phyloP scores from a whole-genome alignment of 92 coral and sea anemone genomes.

The Heliopora coerulea region DNA sequence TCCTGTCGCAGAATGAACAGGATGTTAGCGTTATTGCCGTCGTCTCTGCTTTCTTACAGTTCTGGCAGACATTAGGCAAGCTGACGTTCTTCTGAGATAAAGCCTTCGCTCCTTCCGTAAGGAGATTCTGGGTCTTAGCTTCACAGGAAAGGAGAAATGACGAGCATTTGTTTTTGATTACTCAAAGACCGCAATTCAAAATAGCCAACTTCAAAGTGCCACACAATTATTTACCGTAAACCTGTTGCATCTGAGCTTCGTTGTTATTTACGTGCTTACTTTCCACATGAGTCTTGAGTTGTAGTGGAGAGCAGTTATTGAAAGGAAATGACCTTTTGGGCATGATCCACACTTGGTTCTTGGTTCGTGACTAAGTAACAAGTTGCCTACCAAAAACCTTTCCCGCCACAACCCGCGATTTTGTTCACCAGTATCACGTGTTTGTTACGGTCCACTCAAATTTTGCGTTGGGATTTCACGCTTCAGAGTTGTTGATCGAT shows the following conservation, averaged over 20 bases:
- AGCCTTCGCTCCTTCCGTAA: conserved; percentile 62
- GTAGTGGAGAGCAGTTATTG: conserved; percentile 62
- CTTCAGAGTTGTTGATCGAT: background rate
- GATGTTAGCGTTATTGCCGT: conserved; percentile 20
- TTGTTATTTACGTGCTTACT: conserved; percentile 63
- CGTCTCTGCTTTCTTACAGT: conserved; percentile 50
- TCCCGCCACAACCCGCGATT: conserved; percentile 75
- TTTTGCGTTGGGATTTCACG: background rate
- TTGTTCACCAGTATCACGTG: conserved; percentile 30
- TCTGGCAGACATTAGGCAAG: background rate
- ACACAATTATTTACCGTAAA: conserved; percentile 63
- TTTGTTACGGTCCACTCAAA: conserved; percentile 11
- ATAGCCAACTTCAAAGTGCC: background rate
- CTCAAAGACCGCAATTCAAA: no score
- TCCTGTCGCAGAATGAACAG: conserved; percentile 77
- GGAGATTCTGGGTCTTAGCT: conserved; percentile 78
- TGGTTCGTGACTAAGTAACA: background rate
- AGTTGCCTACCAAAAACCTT: conserved; percentile 11
- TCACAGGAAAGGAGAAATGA: background rate
- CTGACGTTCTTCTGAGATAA: background rate
- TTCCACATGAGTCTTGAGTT: conserved; percentile 82
- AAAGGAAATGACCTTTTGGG: conserved; percentile 87
- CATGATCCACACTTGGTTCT: conserved; percentile 52
- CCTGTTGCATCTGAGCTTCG: conserved; percentile 55
- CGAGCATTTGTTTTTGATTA: no score